Evolutionary conservation across 2,888 invertebrate genomes (phyloP).

Genomic region (Dryococelus australis): DNA sequence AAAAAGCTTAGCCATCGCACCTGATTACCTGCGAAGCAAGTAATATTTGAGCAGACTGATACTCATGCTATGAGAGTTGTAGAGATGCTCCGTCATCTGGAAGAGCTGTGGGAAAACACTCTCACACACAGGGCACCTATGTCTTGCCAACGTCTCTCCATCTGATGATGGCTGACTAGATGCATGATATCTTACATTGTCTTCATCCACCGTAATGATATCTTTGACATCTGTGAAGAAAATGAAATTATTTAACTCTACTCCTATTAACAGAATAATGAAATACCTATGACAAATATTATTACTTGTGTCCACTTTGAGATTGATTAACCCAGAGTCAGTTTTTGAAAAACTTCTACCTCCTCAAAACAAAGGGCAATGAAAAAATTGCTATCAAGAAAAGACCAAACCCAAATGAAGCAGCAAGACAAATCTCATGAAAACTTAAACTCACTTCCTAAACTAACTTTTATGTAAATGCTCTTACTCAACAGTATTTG

Average conservation of each 20-base stretch:
- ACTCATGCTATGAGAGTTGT: conserved; percentile 6
- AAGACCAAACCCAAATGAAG: not conserved
- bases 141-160: not conserved
- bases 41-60: conserved; percentile 24
- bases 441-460: no score
- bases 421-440: no score
- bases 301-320: not conserved
- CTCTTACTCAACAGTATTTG: no score
- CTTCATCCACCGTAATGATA: not conserved
- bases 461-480: no score
- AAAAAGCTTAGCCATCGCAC: not conserved
- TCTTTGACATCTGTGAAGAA: not conserved
- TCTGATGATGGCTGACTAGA: not conserved
- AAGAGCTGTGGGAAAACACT: not conserved
- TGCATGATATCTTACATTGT: not conserved
- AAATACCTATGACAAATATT: not conserved
- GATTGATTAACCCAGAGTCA: not conserved
- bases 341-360: not conserved
- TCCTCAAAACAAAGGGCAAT: no score
- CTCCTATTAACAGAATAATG: not conserved
- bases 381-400: no score
- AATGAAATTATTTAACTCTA: not conserved
- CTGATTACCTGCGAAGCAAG: conserved; percentile 18
- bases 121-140: conserved; percentile 57
- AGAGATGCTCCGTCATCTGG: conserved; percentile 29